phyloP scores from a whole-genome alignment of 30 jellyfish, hydroid and myxozoan species.

The Mastigias papua region DNA sequence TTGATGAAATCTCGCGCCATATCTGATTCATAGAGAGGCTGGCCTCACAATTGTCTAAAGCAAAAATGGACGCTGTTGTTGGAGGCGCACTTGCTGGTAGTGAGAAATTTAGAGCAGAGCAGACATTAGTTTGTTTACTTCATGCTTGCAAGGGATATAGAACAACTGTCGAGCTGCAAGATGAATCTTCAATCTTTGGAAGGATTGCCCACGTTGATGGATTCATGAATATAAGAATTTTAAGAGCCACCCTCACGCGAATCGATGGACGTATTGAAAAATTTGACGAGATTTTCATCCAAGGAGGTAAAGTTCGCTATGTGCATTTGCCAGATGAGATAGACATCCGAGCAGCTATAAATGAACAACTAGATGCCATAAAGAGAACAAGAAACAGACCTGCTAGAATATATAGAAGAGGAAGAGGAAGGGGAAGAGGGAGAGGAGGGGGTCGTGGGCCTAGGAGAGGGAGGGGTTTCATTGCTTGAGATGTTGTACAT shows the following conservation, averaged over 20 bases:
- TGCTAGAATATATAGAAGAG: slow-evolving; percentile 28
- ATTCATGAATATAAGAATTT: slow-evolving; percentile 79
- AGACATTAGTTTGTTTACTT: slow-evolving; percentile 73
- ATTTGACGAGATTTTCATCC: slow-evolving; percentile 64
- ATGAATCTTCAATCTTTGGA: slow-evolving; percentile 85
- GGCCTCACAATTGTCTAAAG: not conserved
- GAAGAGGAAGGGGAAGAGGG: slow-evolving; percentile 50
- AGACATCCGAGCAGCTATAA: slow-evolving; percentile 79
- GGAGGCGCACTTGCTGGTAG: slow-evolving; percentile 56
- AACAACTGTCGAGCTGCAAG: slow-evolving; percentile 85
- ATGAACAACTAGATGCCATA: slow-evolving; percentile 42
- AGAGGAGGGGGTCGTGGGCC: slow-evolving; percentile 49
- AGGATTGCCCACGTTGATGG: slow-evolving; percentile 82
- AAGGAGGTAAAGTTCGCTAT: slow-evolving; percentile 81
- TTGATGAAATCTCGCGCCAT: slow-evolving; percentile 9
- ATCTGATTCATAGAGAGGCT: not conserved
- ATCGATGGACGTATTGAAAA: slow-evolving; percentile 55
- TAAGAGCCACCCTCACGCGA: slow-evolving; percentile 42
- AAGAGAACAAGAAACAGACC: slow-evolving; percentile 58
- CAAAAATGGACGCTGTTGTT: slow-evolving; percentile 28
- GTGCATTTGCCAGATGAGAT: slow-evolving; percentile 95
- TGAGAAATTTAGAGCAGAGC: slow-evolving; percentile 74
- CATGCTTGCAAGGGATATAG: slow-evolving; percentile 88
- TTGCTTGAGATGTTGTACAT: no score
- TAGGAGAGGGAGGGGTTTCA: slow-evolving; percentile 12